Evolutionary conservation across 2,113 vertebrate genomes (phyloP).

Genomic region (Sciurus niger): DNA sequence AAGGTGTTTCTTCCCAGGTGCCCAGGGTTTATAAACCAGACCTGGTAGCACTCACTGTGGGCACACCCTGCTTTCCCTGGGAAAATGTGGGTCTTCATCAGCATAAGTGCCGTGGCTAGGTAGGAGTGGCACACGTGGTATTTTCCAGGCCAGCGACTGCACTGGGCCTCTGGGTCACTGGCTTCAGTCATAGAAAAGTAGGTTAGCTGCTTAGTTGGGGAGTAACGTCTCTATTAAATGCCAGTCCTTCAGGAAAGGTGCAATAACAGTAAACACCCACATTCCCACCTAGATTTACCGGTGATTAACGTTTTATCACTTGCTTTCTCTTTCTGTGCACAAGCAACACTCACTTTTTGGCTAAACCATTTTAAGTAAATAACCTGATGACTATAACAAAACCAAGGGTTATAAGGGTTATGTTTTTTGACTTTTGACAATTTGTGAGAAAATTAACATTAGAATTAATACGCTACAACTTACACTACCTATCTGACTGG

Average conservation of each 20-base stretch:
- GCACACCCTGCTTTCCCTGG: background rate
- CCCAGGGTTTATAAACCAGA: background rate
- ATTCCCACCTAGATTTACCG: background rate
- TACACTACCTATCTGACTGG: background rate
- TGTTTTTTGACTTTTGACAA: background rate
- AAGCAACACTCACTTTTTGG: background rate
- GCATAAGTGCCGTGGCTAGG: rapidly evolving
- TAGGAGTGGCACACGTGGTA: rapidly evolving
- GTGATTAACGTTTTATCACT: rapidly evolving
- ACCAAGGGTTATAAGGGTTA: background rate
- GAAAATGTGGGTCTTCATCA: too few species aligned
- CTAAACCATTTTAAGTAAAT: background rate
- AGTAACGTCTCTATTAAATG: background rate
- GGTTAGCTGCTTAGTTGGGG: background rate
- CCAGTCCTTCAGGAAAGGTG: slow-evolving; percentile 24
- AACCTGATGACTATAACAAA: background rate
- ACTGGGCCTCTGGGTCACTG: rapidly evolving
- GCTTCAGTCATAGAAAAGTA: background rate
- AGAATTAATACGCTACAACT: background rate
- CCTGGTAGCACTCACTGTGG: too few species aligned
- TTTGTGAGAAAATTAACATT: background rate
- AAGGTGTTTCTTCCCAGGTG: background rate
- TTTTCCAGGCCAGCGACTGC: background rate
- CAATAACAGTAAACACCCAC: background rate
- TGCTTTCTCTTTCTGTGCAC: background rate